These are phyloP conservation scores for Eupleurogrammus muticus DNA, from an alignment of 2,797 vertebrate genomes.

Conservation along the genomic window DNA sequence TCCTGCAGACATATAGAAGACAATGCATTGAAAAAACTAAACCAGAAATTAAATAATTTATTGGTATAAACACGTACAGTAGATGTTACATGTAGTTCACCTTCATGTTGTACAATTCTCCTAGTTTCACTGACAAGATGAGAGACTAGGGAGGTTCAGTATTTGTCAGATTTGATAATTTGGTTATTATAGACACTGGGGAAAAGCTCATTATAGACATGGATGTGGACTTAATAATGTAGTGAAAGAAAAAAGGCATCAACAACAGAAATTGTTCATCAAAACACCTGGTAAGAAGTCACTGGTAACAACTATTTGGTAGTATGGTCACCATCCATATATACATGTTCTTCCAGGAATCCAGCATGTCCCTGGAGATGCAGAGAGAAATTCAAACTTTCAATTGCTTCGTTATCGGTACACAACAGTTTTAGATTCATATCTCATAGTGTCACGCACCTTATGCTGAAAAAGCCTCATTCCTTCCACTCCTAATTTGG, in stretches of 20 bases:
- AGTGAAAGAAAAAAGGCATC: slow-evolving; percentile 50
- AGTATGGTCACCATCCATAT: slow-evolving; percentile 70
- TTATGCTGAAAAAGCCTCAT: slow-evolving; percentile 67
- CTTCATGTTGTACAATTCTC: slow-evolving; percentile 41
- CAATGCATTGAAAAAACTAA: slow-evolving; percentile 58
- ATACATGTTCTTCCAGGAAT: slow-evolving; percentile 75
- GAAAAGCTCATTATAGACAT: slow-evolving; percentile 57
- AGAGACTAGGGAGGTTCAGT: slow-evolving; percentile 36
- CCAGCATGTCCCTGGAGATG: slow-evolving; percentile 68
- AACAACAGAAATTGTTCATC: slow-evolving; percentile 66
- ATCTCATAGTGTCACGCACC: slow-evolving; percentile 63
- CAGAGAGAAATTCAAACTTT: slow-evolving; percentile 7
- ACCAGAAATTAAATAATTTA: slow-evolving; percentile 80
- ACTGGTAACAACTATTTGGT: slow-evolving; percentile 51
- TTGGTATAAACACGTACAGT: slow-evolving; percentile 81
- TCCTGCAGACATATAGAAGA: slow-evolving; percentile 30
- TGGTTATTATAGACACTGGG: slow-evolving; percentile 51
- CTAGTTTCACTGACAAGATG: slow-evolving; percentile 35
- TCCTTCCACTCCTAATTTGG: slow-evolving; percentile 76
- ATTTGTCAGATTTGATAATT: slow-evolving; percentile 31
- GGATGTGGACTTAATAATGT: slow-evolving; percentile 62
- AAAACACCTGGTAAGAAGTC: slow-evolving; percentile 50
- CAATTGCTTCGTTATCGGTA: neutral
- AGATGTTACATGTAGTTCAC: slow-evolving; percentile 70
- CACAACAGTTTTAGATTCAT: slow-evolving; percentile 45